These are phyloP conservation scores for Biston stratarius DNA, from an alignment of 2,888 invertebrate species.

Conservation along the genomic window DNA sequence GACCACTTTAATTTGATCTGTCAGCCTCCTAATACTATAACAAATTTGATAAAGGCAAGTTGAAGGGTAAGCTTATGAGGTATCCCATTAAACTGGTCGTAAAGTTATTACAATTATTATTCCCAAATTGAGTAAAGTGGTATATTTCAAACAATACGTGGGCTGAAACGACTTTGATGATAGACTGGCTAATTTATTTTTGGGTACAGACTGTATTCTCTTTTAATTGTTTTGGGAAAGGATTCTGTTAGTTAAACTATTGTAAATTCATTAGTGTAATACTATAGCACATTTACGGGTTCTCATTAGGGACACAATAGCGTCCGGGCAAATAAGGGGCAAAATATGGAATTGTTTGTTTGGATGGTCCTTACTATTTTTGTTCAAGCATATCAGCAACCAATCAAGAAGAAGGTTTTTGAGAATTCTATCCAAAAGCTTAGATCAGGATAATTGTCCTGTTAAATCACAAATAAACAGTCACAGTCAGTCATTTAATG, in stretches of 20 bases:
- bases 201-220: not conserved
- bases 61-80: not conserved
- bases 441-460: too few relatives aligned
- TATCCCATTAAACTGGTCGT: constrained; percentile 15
- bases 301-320: not conserved
- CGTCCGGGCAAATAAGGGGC: not conserved
- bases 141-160: constrained; percentile 35
- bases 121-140: constrained; percentile 21
- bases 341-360: too few relatives aligned
- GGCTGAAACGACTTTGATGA: constrained; percentile 18
- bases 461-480: too few relatives aligned
- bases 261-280: constrained; percentile 11
- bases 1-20: constrained; percentile 28
- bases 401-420: too few relatives aligned
- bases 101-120: constrained; percentile 24
- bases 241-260: constrained; percentile 1
- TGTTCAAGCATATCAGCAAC: too few relatives aligned
- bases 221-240: constrained; percentile 23
- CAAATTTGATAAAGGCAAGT: constrained; percentile 12
- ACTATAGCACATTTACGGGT: constrained; percentile 1
- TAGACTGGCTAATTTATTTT: constrained; percentile 26
- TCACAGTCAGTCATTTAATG: too few relatives aligned
- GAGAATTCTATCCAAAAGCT: too few relatives aligned
- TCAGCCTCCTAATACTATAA: not conserved
- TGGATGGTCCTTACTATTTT: too few relatives aligned